These are phyloP conservation scores for Diloba caeruleocephala DNA, from an alignment of 2,888 invertebrate species.

Conservation along the genomic window DNA sequence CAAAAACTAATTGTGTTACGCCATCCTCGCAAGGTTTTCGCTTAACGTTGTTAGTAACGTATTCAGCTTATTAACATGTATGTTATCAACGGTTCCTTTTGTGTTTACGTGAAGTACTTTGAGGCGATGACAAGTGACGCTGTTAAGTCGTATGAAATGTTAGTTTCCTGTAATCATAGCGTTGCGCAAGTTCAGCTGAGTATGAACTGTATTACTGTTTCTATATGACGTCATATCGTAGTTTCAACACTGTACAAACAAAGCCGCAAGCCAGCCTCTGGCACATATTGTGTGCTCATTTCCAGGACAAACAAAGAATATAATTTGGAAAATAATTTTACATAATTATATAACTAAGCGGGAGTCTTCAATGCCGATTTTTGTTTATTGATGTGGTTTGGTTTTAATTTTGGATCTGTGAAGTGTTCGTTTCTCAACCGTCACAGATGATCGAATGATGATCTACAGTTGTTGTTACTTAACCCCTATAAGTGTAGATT, in stretches of 20 bases:
- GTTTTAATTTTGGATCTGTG: constrained; percentile 19
- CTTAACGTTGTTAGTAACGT: constrained; percentile 30
- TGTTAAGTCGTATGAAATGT: constrained; percentile 43
- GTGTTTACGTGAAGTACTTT: constrained; percentile 21
- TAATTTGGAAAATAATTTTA: constrained; percentile 65
- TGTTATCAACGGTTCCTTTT: constrained; percentile 30
- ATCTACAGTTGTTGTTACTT: constrained; percentile 52
- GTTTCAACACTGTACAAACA: constrained; percentile 83
- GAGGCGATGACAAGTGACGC: constrained; percentile 14
- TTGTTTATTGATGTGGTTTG: constrained; percentile 41
- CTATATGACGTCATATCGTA: constrained; percentile 73
- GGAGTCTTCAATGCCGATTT: constrained; percentile 49
- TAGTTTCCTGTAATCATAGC: constrained; percentile 51
- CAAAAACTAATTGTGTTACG: constrained; percentile 46
- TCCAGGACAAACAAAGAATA: constrained; percentile 72
- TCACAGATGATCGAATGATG: constrained; percentile 36
- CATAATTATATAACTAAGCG: constrained; percentile 53
- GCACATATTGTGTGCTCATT: constrained; percentile 77
- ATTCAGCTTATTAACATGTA: constrained; percentile 31
- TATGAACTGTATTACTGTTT: constrained; percentile 57
- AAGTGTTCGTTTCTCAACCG: constrained; percentile 27
- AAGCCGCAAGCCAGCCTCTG: constrained; percentile 67
- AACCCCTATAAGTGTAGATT: constrained; percentile 70
- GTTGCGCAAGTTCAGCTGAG: constrained; percentile 66
- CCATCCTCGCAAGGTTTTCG: constrained; percentile 48